Conservation (phyloP, 2,888 invertebrate genomes). For the Poecilobothrus nobilitatus region DNA sequence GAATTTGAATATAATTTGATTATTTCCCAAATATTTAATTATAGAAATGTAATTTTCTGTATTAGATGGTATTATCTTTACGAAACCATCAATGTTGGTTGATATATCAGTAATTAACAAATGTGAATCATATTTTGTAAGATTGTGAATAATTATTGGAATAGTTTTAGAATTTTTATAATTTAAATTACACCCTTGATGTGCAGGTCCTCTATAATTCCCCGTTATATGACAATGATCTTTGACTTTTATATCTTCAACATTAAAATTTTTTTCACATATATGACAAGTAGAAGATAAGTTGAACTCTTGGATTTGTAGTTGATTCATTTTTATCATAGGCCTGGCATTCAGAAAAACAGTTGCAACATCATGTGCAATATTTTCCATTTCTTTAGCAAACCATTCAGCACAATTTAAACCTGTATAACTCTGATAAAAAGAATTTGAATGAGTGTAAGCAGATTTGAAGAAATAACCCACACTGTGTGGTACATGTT, state of each 20-base stretch:
- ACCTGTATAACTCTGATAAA: not conserved
- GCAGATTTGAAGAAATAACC: not conserved
- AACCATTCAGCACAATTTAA: not conserved
- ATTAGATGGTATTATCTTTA: no score
- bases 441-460: no score
- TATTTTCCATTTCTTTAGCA: not conserved
- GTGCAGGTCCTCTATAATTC: slow-evolving; percentile 25
- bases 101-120: no score
- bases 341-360: not conserved
- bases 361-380: not conserved
- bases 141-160: no score
- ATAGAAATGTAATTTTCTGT: no score
- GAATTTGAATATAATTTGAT: no score
- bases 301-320: not conserved
- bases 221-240: slow-evolving; percentile 23
- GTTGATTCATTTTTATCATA: not conserved
- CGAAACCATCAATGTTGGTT: no score
- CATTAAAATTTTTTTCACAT: not conserved
- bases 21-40: no score
- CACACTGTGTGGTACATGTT: not conserved
- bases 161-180: no score
- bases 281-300: not conserved
- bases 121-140: no score
- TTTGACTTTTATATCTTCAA: no score
- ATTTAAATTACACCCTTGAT: no score